phyloP scores from a whole-genome alignment of 2,797 vertebrate species.

The Eidolon dupreanum region DNA sequence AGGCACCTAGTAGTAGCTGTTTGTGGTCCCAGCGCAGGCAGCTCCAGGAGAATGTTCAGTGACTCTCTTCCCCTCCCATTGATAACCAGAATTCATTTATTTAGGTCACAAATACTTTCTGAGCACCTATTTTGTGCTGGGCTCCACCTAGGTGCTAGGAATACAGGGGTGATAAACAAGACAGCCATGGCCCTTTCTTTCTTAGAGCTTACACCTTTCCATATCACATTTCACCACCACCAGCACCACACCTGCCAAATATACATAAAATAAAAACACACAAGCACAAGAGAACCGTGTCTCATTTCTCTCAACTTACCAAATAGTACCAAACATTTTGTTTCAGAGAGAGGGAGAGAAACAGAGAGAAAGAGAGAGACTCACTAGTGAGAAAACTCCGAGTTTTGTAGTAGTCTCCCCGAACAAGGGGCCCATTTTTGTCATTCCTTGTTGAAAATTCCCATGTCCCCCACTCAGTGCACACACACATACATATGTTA shows the following conservation, averaged over 20 bases:
- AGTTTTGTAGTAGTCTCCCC: not conserved
- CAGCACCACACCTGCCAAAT: too few species aligned
- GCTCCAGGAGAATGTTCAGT: not conserved
- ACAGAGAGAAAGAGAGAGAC: not conserved
- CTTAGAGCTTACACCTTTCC: not conserved
- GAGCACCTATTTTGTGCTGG: constrained; percentile 1
- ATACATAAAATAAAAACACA: not conserved
- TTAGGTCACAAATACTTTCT: constrained; percentile 15
- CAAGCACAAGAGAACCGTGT: not conserved
- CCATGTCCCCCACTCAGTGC: not conserved
- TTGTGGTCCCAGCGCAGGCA: not conserved
- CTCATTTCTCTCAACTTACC: not conserved
- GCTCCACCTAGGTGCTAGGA: not conserved
- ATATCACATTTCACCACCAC: not conserved
- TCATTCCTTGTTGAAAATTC: constrained; percentile 45
- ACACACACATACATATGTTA: not conserved
- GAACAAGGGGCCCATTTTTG: constrained; percentile 53
- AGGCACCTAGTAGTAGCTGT: not conserved
- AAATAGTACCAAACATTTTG: not conserved
- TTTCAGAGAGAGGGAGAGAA: not conserved
- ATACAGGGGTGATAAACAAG: not conserved
- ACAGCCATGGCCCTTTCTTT: not conserved
- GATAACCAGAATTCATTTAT: not conserved
- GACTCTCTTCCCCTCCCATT: not conserved
- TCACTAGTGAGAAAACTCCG: not conserved